Evolutionary conservation across 2,797 vertebrate genomes (phyloP), one percentile per base, ranked within the genome.

Genomic region (Hyperoplus immaculatus): DNA sequence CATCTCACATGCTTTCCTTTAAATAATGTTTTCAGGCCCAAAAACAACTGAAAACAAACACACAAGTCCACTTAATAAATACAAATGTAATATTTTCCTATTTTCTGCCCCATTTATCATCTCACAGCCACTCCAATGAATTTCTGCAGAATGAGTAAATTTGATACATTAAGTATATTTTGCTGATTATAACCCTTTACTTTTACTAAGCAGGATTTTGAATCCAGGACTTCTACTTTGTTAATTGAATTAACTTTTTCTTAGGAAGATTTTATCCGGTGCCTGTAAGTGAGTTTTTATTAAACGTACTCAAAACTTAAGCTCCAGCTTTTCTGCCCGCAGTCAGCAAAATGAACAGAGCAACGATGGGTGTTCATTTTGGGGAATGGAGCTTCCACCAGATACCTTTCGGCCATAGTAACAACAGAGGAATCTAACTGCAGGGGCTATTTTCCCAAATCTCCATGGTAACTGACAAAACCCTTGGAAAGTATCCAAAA

Each of bases 401-500:
- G 81, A 87, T 91, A 89, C 84, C 88, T 92, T 87, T 88, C 13
- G 41, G 53, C 85, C 80, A 70, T 39, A 62, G 78, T 77, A 84
- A 91, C 91, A 87, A 80, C 82, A 84, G 79, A 86, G 78, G 87
- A 89, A 88, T 92, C 88, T 87, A 83, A 81, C 76, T 78, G 80
- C 77, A 64, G 80, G 73, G 80, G 80, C 85, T 82, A n/a, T 92
- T 91, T 92, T 90, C 88, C 29, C 84, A 87, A 78, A 86, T 95
- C 88, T 80, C 93, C 89, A 92, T 93, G 73, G 90, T 71, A 66
- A 93, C 90, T 68, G 81, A 85, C 87, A 82, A 87, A 89, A 81
- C 82, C 85, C 80, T 91, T 94, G 91, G 92, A 95, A 88, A 85
- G 83, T 50, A 69, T 93, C 92, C 93, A 94, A 83, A 85, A 74